Percentiles rank a stretch among this genome's conserved stretches.
phyloP scores from a whole-genome alignment of 2,113 vertebrate species.

The Girardinichthys multiradiatus region DNA sequence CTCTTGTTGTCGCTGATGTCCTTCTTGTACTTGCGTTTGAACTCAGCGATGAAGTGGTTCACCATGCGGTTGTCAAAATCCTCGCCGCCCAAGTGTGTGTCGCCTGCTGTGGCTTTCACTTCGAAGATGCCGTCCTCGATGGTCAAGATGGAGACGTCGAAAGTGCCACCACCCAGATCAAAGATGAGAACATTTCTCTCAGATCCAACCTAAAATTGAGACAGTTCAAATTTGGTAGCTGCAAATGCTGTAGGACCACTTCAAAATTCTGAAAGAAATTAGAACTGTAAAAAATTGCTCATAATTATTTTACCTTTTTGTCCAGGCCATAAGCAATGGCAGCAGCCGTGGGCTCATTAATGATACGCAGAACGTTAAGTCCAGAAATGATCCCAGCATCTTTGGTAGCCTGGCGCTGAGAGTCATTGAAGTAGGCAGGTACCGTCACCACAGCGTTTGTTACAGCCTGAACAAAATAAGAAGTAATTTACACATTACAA shows the following conservation, averaged over 20 bases:
- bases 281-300: background rate
- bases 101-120: slow-evolving; percentile 80
- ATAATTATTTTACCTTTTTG: slow-evolving; percentile 71
- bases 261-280: background rate
- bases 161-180: slow-evolving; percentile 91
- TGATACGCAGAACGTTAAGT: slow-evolving; percentile 80
- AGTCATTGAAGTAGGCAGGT: slow-evolving; percentile 83
- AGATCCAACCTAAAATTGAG: slow-evolving; percentile 63
- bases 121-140: slow-evolving; percentile 81
- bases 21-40: slow-evolving; percentile 82
- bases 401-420: slow-evolving; percentile 82
- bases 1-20: slow-evolving; percentile 82
- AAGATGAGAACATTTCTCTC: slow-evolving; percentile 92
- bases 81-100: slow-evolving; percentile 82
- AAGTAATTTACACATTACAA: background rate
- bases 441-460: slow-evolving; percentile 80
- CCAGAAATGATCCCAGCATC: slow-evolving; percentile 82
- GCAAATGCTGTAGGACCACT: background rate
- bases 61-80: slow-evolving; percentile 84
- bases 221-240: background rate
- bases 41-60: slow-evolving; percentile 78
- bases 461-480: slow-evolving; percentile 54
- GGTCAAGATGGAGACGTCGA: slow-evolving; percentile 83
- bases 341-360: slow-evolving; percentile 82
- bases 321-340: slow-evolving; percentile 83